phyloP scores from a whole-genome alignment of 2,888 invertebrate genomes.

The Tachina lurida region DNA sequence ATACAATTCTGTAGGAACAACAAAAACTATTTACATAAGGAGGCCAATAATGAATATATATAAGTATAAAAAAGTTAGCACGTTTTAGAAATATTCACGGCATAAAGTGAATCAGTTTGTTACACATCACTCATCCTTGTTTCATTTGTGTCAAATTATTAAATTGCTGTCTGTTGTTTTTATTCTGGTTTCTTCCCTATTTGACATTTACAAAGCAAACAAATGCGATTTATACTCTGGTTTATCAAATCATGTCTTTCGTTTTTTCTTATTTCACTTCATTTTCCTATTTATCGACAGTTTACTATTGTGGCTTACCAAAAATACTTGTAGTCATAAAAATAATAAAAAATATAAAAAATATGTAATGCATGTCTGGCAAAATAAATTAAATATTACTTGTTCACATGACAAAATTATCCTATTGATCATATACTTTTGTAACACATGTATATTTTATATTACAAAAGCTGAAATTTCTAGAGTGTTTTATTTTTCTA shows the following conservation, averaged over 20 bases:
- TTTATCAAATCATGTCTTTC: slow-evolving; percentile 32
- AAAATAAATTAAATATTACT: slow-evolving; percentile 42
- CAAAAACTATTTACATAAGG: too few species aligned
- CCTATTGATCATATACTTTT: not conserved
- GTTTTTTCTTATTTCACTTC: slow-evolving; percentile 28
- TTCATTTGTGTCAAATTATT: not conserved
- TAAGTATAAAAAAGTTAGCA: too few species aligned
- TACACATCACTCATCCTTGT: not conserved
- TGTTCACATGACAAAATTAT: not conserved
- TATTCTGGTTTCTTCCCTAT: not conserved
- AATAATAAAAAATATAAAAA: slow-evolving; percentile 24
- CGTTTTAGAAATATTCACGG: too few species aligned
- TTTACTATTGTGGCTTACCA: slow-evolving; percentile 34
- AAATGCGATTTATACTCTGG: slow-evolving; percentile 19
- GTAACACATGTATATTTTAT: slow-evolving; percentile 17
- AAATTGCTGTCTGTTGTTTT: not conserved
- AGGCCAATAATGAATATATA: too few species aligned
- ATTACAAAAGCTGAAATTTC: not conserved
- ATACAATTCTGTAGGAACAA: too few species aligned
- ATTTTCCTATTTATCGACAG: slow-evolving; percentile 38
- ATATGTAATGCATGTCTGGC: slow-evolving; percentile 52
- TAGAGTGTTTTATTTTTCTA: not conserved
- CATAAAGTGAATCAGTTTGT: too few species aligned
- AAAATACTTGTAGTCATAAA: slow-evolving; percentile 37
- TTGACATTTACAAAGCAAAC: slow-evolving; percentile 21